phyloP scores from a whole-genome alignment of 2,888 invertebrate genomes.

The Tipula vernalis region DNA sequence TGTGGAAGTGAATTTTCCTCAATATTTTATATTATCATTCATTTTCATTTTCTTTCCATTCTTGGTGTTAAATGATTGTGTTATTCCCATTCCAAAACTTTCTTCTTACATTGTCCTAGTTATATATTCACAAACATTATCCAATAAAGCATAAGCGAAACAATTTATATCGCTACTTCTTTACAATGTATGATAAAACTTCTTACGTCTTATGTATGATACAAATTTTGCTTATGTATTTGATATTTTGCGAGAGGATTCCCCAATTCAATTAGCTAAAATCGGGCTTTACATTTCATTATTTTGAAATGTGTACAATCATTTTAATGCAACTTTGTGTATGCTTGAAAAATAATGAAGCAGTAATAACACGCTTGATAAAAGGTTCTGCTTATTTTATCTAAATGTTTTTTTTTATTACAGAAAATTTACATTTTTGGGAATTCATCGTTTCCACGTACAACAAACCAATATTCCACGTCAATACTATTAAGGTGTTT shows the following conservation, averaged over 20 bases:
- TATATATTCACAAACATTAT: background rate
- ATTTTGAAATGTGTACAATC: no score
- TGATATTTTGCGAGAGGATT: background rate
- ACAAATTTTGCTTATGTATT: background rate
- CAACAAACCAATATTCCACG: constrained; percentile 6
- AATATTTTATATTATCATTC: background rate
- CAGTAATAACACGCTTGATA: no score
- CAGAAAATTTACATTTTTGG: constrained; percentile 9
- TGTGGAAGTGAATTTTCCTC: background rate
- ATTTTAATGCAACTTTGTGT: no score
- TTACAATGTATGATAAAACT: background rate
- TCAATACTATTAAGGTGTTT: constrained; percentile 7
- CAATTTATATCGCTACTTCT: background rate
- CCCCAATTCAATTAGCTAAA: no score
- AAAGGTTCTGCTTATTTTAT: no score
- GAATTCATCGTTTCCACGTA: constrained; percentile 8
- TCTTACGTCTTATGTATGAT: background rate
- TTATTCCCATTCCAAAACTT: background rate
- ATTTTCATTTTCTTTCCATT: background rate
- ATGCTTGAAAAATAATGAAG: no score
- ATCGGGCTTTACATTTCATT: no score
- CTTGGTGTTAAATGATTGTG: background rate
- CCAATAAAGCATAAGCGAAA: background rate
- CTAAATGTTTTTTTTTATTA: background rate
- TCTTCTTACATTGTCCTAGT: background rate